These are phyloP conservation scores for Ceryle rudis DNA, from an alignment of 2,797 vertebrate genomes.

Conservation along the genomic window DNA sequence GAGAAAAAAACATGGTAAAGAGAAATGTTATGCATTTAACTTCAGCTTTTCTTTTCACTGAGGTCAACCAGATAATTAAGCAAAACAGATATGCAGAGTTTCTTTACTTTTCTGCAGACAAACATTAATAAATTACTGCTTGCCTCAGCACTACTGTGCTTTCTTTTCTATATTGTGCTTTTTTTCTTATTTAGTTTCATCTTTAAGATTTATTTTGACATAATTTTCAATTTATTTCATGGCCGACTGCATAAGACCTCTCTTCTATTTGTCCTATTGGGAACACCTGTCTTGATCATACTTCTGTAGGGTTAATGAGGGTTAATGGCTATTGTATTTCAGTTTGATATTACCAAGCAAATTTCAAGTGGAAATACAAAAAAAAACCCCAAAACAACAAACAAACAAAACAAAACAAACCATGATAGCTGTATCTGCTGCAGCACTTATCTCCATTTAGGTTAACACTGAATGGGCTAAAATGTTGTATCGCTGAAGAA, in stretches of 20 bases:
- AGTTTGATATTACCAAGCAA: slow-evolving; percentile 64
- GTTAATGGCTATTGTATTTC: slow-evolving; percentile 69
- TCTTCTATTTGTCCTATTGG: slow-evolving; percentile 25
- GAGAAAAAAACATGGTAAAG: slow-evolving; percentile 39
- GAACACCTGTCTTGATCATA: slow-evolving; percentile 54
- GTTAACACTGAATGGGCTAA: neutral
- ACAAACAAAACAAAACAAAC: too few species aligned
- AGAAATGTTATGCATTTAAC: slow-evolving; percentile 76
- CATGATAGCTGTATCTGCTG: neutral
- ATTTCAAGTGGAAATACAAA: slow-evolving; percentile 47
- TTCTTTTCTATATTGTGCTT: neutral
- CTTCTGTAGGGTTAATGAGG: slow-evolving; percentile 65
- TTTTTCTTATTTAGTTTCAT: slow-evolving; percentile 25
- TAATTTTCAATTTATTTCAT: slow-evolving; percentile 34
- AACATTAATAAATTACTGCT: slow-evolving; percentile 71
- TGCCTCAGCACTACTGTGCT: neutral
- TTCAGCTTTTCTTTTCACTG: slow-evolving; percentile 56
- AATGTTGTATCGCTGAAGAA: neutral
- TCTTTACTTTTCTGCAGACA: slow-evolving; percentile 73
- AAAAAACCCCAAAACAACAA: too few species aligned
- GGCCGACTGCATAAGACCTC: slow-evolving; percentile 1
- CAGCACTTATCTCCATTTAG: neutral
- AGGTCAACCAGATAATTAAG: slow-evolving; percentile 82
- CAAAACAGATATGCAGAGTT: slow-evolving; percentile 64
- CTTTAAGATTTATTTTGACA: slow-evolving; percentile 45